Conservation (phyloP, 2,797 vertebrate genomes). For the Trachurus trachurus region DNA sequence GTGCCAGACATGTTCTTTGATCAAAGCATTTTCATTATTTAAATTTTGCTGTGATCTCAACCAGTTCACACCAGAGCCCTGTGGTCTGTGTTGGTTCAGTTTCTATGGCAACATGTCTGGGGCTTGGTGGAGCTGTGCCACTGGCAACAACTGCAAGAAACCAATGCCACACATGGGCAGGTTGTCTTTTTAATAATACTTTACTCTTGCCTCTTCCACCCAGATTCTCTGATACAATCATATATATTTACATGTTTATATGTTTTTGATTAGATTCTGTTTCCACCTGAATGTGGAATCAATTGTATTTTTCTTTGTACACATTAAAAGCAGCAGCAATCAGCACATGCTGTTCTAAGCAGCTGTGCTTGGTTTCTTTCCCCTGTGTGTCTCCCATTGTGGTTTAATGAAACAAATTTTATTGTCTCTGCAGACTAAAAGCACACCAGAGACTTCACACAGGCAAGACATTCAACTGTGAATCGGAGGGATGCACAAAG, state of each 20-base stretch:
- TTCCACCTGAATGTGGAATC: not conserved
- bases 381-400: conserved; percentile 17
- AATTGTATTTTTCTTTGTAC: conserved; percentile 6
- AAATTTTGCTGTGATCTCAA: conserved; percentile 15
- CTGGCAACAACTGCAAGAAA: conserved; percentile 32
- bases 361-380: conserved; percentile 8
- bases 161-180: conserved; percentile 16
- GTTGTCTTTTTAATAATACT: conserved; percentile 30
- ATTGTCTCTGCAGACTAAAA: conserved; percentile 90
- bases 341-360: not conserved
- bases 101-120: conserved; percentile 39
- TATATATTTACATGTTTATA: too few relatives aligned
- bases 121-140: conserved; percentile 31
- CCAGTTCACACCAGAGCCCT: conserved; percentile 6
- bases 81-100: conserved; percentile 35
- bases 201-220: not conserved
- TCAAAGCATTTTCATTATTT: conserved; percentile 4
- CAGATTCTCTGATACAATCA: not conserved
- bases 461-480: conserved; percentile 99
- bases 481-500: conserved; percentile 99
- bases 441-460: conserved; percentile 99
- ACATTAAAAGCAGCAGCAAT: conserved; percentile 8
- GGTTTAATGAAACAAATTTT: conserved; percentile 44
- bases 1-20: not conserved
- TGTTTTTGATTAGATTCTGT: conserved; percentile 3